These are phyloP conservation scores for Serrognathus titanus DNA, from an alignment of 2,888 invertebrate genomes.

Conservation along the genomic window DNA sequence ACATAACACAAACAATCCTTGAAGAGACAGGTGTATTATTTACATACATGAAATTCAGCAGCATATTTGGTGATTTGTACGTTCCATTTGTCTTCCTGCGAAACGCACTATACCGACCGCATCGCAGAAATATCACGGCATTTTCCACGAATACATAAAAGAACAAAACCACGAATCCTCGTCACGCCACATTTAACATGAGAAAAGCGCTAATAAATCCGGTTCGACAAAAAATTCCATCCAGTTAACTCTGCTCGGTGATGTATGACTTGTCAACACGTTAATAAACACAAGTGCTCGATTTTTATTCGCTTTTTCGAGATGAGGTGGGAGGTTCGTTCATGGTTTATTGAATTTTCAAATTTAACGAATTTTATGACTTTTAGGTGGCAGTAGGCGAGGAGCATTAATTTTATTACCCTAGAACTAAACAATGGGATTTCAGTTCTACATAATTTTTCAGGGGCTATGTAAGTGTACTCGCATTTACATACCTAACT, in stretches of 20 bases:
- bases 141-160: conserved; percentile 2
- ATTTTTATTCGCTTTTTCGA: background rate
- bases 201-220: conserved; percentile 11
- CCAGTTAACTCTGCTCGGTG: conserved; percentile 24
- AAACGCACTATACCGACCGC: background rate
- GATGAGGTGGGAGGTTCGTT: too few relatives aligned
- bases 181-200: conserved; percentile 15
- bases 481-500: too few relatives aligned
- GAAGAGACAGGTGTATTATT: too few relatives aligned
- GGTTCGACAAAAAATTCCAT: conserved; percentile 7
- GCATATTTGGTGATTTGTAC: background rate
- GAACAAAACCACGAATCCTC: conserved; percentile 10
- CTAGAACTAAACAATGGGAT: too few relatives aligned
- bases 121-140: background rate
- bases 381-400: too few relatives aligned
- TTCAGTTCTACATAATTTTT: too few relatives aligned
- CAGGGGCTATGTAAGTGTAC: too few relatives aligned
- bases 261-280: conserved; percentile 27
- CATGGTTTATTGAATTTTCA: too few relatives aligned
- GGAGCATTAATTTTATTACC: too few relatives aligned
- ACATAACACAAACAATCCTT: too few relatives aligned
- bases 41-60: too few relatives aligned
- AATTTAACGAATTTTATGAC: too few relatives aligned
- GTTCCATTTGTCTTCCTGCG: background rate
- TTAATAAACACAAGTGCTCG: conserved; percentile 18